phyloP scores from a whole-genome alignment of 2,113 vertebrate species.

The Ctenomys sociabilis region DNA sequence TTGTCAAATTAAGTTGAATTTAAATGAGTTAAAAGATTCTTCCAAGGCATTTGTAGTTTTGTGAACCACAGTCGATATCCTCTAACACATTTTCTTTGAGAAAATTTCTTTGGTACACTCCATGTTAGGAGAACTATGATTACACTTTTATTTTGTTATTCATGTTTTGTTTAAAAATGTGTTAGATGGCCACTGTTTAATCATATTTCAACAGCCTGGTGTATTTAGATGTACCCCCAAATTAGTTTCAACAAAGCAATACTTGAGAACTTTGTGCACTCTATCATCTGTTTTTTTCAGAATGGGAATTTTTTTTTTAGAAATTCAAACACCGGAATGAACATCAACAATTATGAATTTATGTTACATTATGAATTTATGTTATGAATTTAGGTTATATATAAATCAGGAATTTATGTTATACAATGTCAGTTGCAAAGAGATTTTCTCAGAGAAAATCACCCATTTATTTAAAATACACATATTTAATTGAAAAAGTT shows the following conservation, averaged over 20 bases:
- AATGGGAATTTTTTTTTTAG: not conserved
- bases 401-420: too few relatives aligned
- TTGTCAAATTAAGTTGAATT: conserved; percentile 69
- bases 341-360: not conserved
- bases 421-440: not conserved
- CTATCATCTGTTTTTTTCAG: not conserved
- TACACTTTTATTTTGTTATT: not conserved
- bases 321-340: conserved; percentile 34
- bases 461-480: conserved; percentile 7
- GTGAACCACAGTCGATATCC: not conserved
- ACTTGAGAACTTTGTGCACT: not conserved
- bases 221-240: not conserved
- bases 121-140: not conserved
- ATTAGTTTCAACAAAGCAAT: conserved; percentile 6
- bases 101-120: not conserved
- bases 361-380: too few relatives aligned
- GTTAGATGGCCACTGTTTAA: not conserved
- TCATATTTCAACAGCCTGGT: too few relatives aligned
- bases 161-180: not conserved
- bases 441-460: not conserved
- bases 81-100: not conserved
- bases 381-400: too few relatives aligned
- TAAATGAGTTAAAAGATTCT: conserved; percentile 52
- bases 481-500: not conserved
- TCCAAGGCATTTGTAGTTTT: conserved; percentile 3